Conservation (phyloP, 2,113 vertebrate species). For the Saimiri boliviensis region DNA sequence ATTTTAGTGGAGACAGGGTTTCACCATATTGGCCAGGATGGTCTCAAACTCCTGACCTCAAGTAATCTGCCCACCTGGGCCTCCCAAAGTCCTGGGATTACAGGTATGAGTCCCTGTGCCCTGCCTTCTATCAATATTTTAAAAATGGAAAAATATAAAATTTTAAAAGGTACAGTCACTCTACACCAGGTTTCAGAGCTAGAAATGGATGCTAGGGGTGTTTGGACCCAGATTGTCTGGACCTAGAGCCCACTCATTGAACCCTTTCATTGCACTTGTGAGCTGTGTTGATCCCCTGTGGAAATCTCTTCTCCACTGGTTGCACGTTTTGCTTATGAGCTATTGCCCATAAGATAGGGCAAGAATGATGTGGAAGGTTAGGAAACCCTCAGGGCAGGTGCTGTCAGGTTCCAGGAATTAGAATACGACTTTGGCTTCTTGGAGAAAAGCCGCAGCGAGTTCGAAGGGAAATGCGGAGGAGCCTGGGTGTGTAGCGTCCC, state of each 20-base stretch:
- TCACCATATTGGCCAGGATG: no score
- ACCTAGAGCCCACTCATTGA: background rate
- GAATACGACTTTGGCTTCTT: background rate
- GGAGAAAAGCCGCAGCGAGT: background rate
- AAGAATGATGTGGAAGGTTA: background rate
- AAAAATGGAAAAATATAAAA: background rate
- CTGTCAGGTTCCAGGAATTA: background rate
- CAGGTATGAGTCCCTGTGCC: no score
- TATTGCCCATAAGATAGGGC: background rate
- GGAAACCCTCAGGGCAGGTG: background rate
- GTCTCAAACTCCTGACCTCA: no score
- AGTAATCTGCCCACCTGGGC: no score
- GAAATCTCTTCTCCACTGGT: background rate
- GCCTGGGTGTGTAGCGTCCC: no score
- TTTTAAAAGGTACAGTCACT: conserved; percentile 17
- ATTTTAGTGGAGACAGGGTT: no score
- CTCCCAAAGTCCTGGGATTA: no score
- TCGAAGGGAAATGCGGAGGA: background rate
- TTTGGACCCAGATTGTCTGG: background rate
- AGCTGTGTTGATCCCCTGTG: background rate
- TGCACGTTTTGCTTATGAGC: background rate
- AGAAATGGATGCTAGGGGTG: background rate
- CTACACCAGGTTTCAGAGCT: background rate
- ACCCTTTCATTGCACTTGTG: background rate
- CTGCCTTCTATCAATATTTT: background rate